These are phyloP conservation scores for Gymnodraco acuticeps DNA, from an alignment of 2,797 vertebrate genomes.

Conservation along the genomic window DNA sequence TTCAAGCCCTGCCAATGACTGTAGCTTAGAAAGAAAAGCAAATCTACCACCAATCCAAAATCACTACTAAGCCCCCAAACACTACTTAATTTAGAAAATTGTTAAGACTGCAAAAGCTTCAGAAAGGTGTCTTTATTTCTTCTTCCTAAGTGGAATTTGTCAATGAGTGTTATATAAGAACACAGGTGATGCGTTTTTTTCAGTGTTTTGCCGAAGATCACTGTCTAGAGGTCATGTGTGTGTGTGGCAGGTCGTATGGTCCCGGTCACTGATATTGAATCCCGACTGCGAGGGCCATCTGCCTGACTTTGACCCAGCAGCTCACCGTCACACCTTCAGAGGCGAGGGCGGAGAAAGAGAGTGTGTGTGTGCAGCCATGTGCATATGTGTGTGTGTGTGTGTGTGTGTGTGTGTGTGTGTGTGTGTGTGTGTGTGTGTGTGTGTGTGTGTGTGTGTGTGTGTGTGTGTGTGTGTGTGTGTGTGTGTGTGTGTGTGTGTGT, in stretches of 20 bases:
- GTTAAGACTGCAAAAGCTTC: not conserved
- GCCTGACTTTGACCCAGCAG: constrained; percentile 79
- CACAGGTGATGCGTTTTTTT: not conserved
- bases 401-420: constrained; percentile 16
- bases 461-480: no score
- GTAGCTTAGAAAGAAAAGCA: not conserved
- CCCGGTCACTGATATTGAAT: constrained; percentile 69
- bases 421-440: constrained; percentile 17
- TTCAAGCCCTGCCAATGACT: not conserved
- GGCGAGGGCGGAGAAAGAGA: constrained; percentile 40
- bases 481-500: no score
- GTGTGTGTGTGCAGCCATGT: constrained; percentile 9
- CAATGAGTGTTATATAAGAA: not conserved
- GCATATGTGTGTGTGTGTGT: constrained; percentile 6
- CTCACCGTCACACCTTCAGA: constrained; percentile 73
- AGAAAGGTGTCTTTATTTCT: not conserved
- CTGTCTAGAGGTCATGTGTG: constrained; percentile 65
- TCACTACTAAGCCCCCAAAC: not conserved
- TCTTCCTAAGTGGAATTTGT: not conserved
- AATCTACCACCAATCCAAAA: not conserved
- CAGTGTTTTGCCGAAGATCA: constrained; percentile 13
- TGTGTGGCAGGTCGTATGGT: constrained; percentile 27
- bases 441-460: not conserved
- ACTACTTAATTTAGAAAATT: not conserved
- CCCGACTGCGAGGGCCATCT: constrained; percentile 81